phyloP scores from a whole-genome alignment of 2,797 vertebrate species.

The Apogon hyalosoma region DNA sequence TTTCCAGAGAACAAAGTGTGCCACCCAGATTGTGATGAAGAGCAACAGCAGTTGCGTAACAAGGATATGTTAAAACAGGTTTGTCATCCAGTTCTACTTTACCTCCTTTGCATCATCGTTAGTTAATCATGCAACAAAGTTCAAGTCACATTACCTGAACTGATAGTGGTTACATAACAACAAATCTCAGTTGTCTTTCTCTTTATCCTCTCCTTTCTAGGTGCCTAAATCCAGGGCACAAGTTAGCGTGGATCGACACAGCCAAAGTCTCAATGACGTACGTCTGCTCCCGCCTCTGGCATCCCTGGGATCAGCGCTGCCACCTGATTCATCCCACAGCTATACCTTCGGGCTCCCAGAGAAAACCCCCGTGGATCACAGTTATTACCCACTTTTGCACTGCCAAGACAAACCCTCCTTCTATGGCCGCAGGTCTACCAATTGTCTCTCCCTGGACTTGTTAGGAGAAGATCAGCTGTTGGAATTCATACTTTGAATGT shows the following conservation, averaged over 20 bases:
- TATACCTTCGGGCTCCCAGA: conserved; percentile 85
- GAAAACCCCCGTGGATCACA: conserved; percentile 65
- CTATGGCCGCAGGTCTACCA: conserved; percentile 84
- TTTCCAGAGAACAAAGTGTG: conserved; percentile 52
- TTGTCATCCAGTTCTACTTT: conserved; percentile 21
- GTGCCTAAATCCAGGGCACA: conserved; percentile 63
- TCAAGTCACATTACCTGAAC: no score
- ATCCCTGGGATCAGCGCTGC: conserved; percentile 69
- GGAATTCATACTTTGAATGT: conserved; percentile 82
- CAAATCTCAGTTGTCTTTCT: no score
- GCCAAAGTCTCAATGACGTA: conserved; percentile 86
- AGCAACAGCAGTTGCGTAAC: conserved; percentile 63
- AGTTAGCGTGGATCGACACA: conserved; percentile 78
- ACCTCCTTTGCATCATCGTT: background rate
- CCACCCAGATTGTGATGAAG: conserved; percentile 36
- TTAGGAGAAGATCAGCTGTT: conserved; percentile 85
- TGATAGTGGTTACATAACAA: no score
- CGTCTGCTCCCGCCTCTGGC: conserved; percentile 72
- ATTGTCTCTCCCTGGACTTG: conserved; percentile 87
- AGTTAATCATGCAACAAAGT: no score
- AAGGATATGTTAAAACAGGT: conserved; percentile 83
- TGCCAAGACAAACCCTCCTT: conserved; percentile 86
- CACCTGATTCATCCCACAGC: conserved; percentile 84
- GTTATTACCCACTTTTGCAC: conserved; percentile 78
- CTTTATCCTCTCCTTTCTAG: conserved; percentile 44